A percentile compares a stretch with the other conserved stretches of the same genome.
Evolutionary conservation across 2,797 vertebrate species (phyloP).

Genomic region (Remorina albescens): DNA sequence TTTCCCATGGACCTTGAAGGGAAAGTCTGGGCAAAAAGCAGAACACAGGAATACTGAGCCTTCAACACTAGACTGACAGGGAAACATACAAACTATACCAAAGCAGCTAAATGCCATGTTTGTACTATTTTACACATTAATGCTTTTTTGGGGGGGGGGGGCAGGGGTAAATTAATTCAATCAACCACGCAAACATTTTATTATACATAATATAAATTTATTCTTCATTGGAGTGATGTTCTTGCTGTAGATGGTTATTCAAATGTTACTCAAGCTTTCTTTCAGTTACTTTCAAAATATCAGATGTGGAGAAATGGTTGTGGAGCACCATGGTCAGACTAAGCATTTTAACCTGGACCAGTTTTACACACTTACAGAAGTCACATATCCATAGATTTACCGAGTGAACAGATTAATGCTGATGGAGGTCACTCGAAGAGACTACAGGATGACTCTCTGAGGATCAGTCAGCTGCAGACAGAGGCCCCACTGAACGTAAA

Average conservation of each 20-base stretch:
- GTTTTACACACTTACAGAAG: too few relatives aligned
- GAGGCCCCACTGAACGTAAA: constrained; percentile 13
- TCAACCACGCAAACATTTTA: background rate
- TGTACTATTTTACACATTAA: constrained; percentile 7
- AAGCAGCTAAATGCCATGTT: constrained; percentile 9
- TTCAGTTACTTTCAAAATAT: too few relatives aligned
- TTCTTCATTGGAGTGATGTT: too few relatives aligned
- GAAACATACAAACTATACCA: constrained; percentile 11
- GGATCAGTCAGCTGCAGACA: constrained; percentile 13
- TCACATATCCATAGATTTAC: background rate
- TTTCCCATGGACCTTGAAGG: constrained; percentile 65
- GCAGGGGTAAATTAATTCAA: background rate
- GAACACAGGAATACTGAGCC: constrained; percentile 4
- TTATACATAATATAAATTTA: background rate
- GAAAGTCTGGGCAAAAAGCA: constrained; percentile 44
- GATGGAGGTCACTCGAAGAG: background rate
- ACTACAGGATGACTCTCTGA: background rate
- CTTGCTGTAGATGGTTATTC: too few relatives aligned
- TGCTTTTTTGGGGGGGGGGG: too few relatives aligned
- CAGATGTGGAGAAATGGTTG: too few relatives aligned
- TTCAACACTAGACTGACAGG: constrained; percentile 16
- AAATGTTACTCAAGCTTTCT: too few relatives aligned
- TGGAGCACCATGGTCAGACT: too few relatives aligned
- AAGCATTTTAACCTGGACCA: too few relatives aligned
- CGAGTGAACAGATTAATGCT: background rate